These are phyloP conservation scores for Lineus longissimus DNA, from an alignment of 1,140 invertebrate genomes.

Conservation along the genomic window DNA sequence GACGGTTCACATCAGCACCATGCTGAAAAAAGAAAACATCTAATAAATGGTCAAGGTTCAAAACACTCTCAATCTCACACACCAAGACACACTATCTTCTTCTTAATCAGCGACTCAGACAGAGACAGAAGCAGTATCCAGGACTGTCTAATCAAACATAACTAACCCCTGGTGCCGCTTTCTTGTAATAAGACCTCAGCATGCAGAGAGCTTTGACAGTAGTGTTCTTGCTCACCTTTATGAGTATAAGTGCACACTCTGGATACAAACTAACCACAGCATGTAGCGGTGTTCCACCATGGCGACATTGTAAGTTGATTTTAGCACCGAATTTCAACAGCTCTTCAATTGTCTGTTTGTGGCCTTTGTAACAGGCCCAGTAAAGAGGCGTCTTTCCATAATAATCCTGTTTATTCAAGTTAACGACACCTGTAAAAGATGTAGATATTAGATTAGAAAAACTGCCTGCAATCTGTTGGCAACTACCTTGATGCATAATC, in stretches of 20 bases:
- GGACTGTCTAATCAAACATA: too few relatives aligned
- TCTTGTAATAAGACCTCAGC: too few relatives aligned
- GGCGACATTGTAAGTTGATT: slow-evolving; percentile 31
- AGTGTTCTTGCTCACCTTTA: slow-evolving; percentile 28
- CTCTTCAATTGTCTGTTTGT: slow-evolving; percentile 28
- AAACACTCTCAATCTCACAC: not conserved
- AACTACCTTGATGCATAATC: too few relatives aligned
- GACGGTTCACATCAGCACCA: not conserved
- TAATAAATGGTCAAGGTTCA: not conserved
- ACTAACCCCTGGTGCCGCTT: too few relatives aligned
- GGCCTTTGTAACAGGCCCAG: slow-evolving; percentile 35
- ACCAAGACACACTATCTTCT: too few relatives aligned
- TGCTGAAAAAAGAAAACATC: not conserved
- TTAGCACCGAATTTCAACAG: slow-evolving; percentile 31
- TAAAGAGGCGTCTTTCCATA: slow-evolving; percentile 35
- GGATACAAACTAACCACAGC: slow-evolving; percentile 33
- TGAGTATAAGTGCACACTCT: slow-evolving; percentile 33
- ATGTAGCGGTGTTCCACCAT: slow-evolving; percentile 32
- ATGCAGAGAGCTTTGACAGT: too few relatives aligned
- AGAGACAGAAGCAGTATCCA: too few relatives aligned
- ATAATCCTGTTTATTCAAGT: slow-evolving; percentile 31
- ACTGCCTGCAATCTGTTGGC: too few relatives aligned
- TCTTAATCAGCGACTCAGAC: too few relatives aligned
- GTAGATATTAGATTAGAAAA: too few relatives aligned
- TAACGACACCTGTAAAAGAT: slow-evolving; percentile 23